Conservation (phyloP, 1,140 invertebrate genomes). For the Calephelis virginiensis region DNA sequence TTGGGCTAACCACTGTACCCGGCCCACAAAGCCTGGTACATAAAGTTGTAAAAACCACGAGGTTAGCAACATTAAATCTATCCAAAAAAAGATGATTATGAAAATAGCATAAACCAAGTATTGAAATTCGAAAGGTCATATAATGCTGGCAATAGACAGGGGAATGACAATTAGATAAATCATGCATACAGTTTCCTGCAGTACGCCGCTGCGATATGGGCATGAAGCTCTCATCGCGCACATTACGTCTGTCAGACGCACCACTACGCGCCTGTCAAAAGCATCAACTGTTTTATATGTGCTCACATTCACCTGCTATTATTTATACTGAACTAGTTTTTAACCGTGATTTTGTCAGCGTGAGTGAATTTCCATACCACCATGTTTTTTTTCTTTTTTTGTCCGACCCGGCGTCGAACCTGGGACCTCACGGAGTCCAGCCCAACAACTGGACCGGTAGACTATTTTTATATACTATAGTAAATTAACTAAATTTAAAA, state of each 20-base stretch:
- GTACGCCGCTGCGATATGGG: not conserved
- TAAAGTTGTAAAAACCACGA: too few relatives aligned
- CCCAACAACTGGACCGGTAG: too few relatives aligned
- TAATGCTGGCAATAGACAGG: constrained; percentile 1
- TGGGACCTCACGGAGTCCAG: too few relatives aligned
- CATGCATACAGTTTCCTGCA: constrained; percentile 14
- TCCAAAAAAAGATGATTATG: not conserved
- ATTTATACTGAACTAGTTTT: not conserved
- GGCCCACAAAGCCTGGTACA: too few relatives aligned
- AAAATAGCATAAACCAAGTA: not conserved
- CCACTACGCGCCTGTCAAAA: constrained; percentile 4
- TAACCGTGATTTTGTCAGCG: too few relatives aligned
- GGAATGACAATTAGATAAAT: constrained; percentile 16
- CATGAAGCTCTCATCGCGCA: constrained; percentile 14
- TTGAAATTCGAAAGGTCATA: constrained; percentile 4
- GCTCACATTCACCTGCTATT: constrained; percentile 7
- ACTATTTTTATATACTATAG: too few relatives aligned
- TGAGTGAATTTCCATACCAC: too few relatives aligned
- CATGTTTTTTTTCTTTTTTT: too few relatives aligned
- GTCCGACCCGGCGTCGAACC: too few relatives aligned
- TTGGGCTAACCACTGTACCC: too few relatives aligned
- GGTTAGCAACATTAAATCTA: too few relatives aligned
- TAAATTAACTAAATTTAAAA: too few relatives aligned
- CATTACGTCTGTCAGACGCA: constrained; percentile 13
- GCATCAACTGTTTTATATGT: constrained; percentile 15